Evolutionary conservation across 2,113 vertebrate genomes (phyloP).

Genomic region (Plotosus lineatus): DNA sequence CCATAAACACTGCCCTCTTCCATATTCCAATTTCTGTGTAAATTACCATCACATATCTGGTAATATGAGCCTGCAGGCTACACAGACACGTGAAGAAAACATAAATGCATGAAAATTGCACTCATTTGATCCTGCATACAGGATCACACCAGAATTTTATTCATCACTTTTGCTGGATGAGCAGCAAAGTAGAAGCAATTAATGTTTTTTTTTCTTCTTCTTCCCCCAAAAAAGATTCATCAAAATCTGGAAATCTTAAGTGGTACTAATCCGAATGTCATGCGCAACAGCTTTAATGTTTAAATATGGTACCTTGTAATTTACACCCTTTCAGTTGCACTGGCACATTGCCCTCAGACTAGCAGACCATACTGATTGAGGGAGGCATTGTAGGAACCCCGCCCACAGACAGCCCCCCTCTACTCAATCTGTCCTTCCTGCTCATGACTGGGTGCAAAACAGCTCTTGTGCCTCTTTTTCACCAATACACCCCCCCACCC

Average conservation of each 20-base stretch:
- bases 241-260: conserved; percentile 45
- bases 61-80: conserved; percentile 47
- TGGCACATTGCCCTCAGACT: conserved; percentile 55
- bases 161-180: background rate
- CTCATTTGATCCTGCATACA: conserved; percentile 27
- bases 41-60: conserved; percentile 45
- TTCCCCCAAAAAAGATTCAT: conserved; percentile 18
- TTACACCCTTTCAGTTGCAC: conserved; percentile 48
- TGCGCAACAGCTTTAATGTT: conserved; percentile 44
- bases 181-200: background rate
- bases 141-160: background rate
- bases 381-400: conserved; percentile 25
- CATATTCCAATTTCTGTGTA: conserved; percentile 57
- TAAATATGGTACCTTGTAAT: conserved; percentile 47
- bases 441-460: conserved; percentile 18
- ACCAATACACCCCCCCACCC: background rate
- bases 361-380: conserved; percentile 37
- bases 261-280: conserved; percentile 50
- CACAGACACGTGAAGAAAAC: conserved; percentile 32
- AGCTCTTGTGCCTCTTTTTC: background rate
- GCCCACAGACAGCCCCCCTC: conserved; percentile 20
- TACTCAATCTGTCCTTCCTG: conserved; percentile 30
- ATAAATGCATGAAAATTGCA: conserved; percentile 32
- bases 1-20: conserved; percentile 29
- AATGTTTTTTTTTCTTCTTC: background rate